Percentiles rank a stretch among this genome's conserved stretches.
Conservation (phyloP, 2,113 vertebrate genomes). For the Macheiramphus alcinus region DNA sequence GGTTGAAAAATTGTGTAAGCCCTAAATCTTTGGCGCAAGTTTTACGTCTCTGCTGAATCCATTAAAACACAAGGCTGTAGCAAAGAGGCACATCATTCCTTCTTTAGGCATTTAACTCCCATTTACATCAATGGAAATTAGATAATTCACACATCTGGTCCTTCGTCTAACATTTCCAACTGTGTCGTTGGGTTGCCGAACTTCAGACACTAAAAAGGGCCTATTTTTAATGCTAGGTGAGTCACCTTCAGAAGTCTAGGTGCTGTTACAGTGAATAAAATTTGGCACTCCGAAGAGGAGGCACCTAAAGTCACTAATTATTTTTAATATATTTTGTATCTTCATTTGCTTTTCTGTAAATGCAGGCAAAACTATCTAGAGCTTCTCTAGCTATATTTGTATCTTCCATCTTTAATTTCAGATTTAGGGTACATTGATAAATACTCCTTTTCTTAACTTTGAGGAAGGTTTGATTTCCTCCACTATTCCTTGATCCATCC, state of each 20-base stretch:
- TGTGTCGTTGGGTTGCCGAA: not conserved
- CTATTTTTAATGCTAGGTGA: not conserved
- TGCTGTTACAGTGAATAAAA: not conserved
- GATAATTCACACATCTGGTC: constrained; percentile 33
- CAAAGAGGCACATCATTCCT: not conserved
- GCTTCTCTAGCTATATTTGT: not conserved
- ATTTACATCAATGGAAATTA: constrained; percentile 27
- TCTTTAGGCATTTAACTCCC: not conserved
- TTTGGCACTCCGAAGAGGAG: not conserved
- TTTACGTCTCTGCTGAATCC: constrained; percentile 14
- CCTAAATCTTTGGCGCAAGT: not conserved
- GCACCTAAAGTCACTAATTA: not conserved
- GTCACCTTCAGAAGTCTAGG: not conserved
- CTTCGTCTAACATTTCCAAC: not conserved
- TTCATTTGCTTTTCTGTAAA: not conserved
- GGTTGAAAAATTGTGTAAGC: not conserved
- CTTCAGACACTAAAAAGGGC: not conserved
- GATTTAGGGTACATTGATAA: not conserved
- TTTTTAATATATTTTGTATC: not conserved
- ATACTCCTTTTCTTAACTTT: not conserved
- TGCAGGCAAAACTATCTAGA: not conserved
- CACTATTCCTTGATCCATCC: not conserved
- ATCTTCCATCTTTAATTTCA: not conserved
- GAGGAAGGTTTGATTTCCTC: not conserved
- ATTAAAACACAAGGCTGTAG: not conserved